phyloP scores from a whole-genome alignment of 2,888 invertebrate genomes.

The Smittia sp. region DNA sequence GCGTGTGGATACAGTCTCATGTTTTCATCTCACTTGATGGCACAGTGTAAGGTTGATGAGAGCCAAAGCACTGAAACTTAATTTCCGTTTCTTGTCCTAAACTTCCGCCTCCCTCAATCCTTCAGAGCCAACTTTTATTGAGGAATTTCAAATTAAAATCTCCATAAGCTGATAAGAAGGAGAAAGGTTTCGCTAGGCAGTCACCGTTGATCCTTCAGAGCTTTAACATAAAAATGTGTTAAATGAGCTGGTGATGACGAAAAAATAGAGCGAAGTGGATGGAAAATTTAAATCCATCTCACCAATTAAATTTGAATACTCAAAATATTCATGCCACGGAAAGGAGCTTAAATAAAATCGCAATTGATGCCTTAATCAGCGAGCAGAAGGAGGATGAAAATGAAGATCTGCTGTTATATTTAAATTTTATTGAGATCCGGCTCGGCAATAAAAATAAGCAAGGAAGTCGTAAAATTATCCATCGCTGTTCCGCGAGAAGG shows the following conservation, averaged over 20 bases:
- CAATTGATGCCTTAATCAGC: conserved; percentile 30
- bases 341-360: conserved; percentile 22
- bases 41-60: neutral
- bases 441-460: conserved; percentile 19
- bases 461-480: conserved; percentile 23
- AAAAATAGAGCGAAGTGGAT: neutral
- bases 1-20: neutral
- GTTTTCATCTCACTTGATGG: neutral
- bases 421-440: conserved; percentile 29
- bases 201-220: neutral
- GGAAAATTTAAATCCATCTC: conserved; percentile 10
- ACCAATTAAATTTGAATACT: conserved; percentile 28
- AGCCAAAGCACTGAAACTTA: neutral
- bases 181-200: neutral
- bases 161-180: conserved; percentile 16
- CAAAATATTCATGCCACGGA: conserved; percentile 9
- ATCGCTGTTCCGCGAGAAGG: neutral
- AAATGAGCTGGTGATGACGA: conserved; percentile 13
- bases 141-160: conserved; percentile 17
- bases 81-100: neutral
- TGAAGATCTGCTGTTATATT: conserved; percentile 12
- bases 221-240: neutral
- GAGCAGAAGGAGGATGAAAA: neutral
- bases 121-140: neutral
- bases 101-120: neutral